Evolutionary conservation across 2,113 vertebrate genomes (phyloP), one percentile per base, ranked within the genome.

Genomic region (Ceyx melanurus): DNA sequence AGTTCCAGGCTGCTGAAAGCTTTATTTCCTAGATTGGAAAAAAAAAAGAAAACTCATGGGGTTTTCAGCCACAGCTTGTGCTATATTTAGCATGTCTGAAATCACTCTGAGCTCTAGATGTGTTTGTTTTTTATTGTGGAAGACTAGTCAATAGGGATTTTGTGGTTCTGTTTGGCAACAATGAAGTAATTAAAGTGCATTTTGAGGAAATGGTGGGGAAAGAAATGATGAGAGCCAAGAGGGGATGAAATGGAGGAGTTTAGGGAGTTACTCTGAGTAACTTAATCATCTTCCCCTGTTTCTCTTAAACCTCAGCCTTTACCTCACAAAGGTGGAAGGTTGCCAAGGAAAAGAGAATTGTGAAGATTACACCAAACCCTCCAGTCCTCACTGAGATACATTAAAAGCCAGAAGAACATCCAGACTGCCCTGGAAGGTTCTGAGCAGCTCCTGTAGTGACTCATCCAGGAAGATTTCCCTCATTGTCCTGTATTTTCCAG

Each of bases 1-100:
- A 90, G 73, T 95, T 95, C 91, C 54, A 91, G 94, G 33, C 86
- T 89, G 92, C 61, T 95, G 94, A 95, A 96, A 97, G 92, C 80
- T 97, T 96, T 95, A 95, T 96, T 97, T 97, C 90, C 91, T 66
- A 65, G 31, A 79, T 8, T 93, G 64, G 90, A 94, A 94, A 93
- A 77, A 88, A 19, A 86, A 93, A 90, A 23, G 35, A 37, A 10
- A 37, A 37, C 77, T 53, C 87, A 20, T 83, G 93, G 84, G 66
- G 35, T 91, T 96, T 96, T 93, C 93, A 95, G 85, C 85, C 94
- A 89, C 94, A 95, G 83, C 89, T 51, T 42, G 65, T 61, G 68
- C 95, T 97, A 96, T 98, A 95, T 97, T 96, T 97, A 94, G 95
- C 91, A 77, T 89, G n/a, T 18, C 33, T 89, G 85, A 87, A 93